Base-by-base conservation (phyloP, 2,888 invertebrate genomes). In the Eurois occulta region DNA sequence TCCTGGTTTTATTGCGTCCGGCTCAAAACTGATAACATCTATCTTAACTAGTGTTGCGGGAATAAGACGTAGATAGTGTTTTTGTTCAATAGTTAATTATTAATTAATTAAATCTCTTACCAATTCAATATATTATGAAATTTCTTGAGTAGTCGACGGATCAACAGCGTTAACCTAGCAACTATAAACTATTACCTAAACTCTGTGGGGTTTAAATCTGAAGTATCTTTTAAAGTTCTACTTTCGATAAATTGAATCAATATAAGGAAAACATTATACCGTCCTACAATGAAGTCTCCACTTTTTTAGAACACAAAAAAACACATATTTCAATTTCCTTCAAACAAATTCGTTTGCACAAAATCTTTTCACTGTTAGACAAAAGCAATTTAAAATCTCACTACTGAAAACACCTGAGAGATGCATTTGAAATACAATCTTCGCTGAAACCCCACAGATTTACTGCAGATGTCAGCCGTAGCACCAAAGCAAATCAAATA, bases 401-500 rank as follows among this genome's bases (percentile, higher is more conserved):
- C 71, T 64, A 72, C 60, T 77, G 52, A 35, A 58, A 78, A 78
- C 48, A 77, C 74, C 71, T 84, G 55, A 75, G 66, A 71, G 64
- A 82, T 74, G 75, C 82, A 74, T 48, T 82, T 76, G 73, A 74
- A 76, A 73, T 72, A 74, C 75, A 84, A 81, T 78, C 60, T 79
- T 55, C 68, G 60, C 38, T 72, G 71, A 58, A 68, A 75, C 75
- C 64, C 64, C 78, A 79, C 52, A 74, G 75, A 78, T 83, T 83
- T 80, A 77, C 78, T 80, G 73, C 78, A 72, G 73, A 80, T 80
- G 86, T 84, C 81, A 87, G n/a, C 41, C 64, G 71, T 75, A 73
- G 78, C 72, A 62, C 78, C 67, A 75, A 75, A 77, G 71, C 77
- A 66, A 78, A 79, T 80, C 76, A 86, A 86, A 87, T 78, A 83